Conservation (phyloP, 2,113 vertebrate genomes). For the Gymnocephalus cernua region DNA sequence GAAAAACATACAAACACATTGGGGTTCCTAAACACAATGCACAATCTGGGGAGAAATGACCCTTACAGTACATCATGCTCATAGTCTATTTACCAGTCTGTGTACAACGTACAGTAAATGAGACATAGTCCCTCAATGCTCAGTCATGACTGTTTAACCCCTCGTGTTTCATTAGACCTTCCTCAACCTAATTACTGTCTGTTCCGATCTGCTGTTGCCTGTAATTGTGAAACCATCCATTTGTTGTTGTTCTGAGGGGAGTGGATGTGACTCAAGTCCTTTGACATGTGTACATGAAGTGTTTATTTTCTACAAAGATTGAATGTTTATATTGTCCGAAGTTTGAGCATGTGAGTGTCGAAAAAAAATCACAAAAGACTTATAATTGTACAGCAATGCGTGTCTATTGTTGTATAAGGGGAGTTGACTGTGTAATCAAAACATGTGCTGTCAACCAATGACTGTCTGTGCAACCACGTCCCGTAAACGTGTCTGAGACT, state of each 20-base stretch:
- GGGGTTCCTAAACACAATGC: slow-evolving; percentile 63
- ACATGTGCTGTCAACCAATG: slow-evolving; percentile 87
- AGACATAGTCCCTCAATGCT: slow-evolving; percentile 41
- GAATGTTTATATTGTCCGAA: slow-evolving; percentile 88
- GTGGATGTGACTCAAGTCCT: slow-evolving; percentile 89
- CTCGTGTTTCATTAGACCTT: slow-evolving; percentile 83
- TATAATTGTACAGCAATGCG: slow-evolving; percentile 87
- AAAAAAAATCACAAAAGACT: slow-evolving; percentile 70
- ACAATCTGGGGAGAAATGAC: slow-evolving; percentile 57
- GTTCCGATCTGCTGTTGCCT: slow-evolving; percentile 73
- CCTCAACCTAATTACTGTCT: slow-evolving; percentile 63
- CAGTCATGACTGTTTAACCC: slow-evolving; percentile 65
- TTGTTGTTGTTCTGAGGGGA: slow-evolving; percentile 82
- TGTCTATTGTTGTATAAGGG: slow-evolving; percentile 90
- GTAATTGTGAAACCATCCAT: slow-evolving; percentile 79
- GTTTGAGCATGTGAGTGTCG: slow-evolving; percentile 94
- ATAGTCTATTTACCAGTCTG: slow-evolving; percentile 50
- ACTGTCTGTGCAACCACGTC: slow-evolving; percentile 83
- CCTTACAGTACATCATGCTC: slow-evolving; percentile 17
- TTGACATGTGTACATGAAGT: slow-evolving; percentile 93
- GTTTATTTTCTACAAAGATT: slow-evolving; percentile 90
- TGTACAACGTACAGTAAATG: slow-evolving; percentile 60
- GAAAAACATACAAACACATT: slow-evolving; percentile 47
- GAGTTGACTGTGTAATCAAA: slow-evolving; percentile 84
- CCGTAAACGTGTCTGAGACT: slow-evolving; percentile 84